Evolutionary conservation across 2,797 vertebrate genomes (phyloP).

Genomic region (Moxostoma hubbsi): DNA sequence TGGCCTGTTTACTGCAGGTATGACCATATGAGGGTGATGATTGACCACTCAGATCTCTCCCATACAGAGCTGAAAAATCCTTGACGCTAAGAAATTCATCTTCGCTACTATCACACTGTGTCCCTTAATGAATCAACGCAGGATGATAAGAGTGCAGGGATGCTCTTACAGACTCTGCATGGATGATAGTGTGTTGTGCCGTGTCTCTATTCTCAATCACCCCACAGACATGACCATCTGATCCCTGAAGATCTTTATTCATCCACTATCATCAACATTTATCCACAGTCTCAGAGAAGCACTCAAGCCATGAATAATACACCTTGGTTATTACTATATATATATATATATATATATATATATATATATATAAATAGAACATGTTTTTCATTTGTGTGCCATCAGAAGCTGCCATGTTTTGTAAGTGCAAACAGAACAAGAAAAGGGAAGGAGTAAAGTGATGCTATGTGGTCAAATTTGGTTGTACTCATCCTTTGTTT

Average conservation of each 20-base stretch:
- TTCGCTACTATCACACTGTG: neutral
- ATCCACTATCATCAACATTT: conserved; percentile 7
- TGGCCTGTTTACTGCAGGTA: conserved; percentile 91
- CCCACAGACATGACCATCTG: conserved; percentile 40
- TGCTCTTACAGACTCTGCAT: conserved; percentile 17
- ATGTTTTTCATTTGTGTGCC: neutral
- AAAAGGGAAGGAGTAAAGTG: neutral
- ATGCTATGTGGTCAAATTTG: conserved; percentile 6
- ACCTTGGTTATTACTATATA: neutral
- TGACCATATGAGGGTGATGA: neutral
- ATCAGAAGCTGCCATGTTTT: neutral
- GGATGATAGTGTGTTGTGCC: conserved; percentile 4
- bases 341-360: no score
- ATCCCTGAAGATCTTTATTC: conserved; percentile 16
- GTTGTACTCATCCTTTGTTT: neutral
- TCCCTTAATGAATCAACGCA: conserved; percentile 20
- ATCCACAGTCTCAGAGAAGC: neutral
- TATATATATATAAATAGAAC: neutral
- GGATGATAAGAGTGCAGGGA: conserved; percentile 33
- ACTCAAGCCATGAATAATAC: conserved; percentile 16
- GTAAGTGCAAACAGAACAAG: neutral
- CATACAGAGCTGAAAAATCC: no score
- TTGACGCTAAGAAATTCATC: conserved; percentile 6
- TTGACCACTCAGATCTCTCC: neutral
- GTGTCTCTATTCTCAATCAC: conserved; percentile 9